These are phyloP conservation scores for Liparis tanakae DNA, from an alignment of 2,797 vertebrate species.

Conservation along the genomic window DNA sequence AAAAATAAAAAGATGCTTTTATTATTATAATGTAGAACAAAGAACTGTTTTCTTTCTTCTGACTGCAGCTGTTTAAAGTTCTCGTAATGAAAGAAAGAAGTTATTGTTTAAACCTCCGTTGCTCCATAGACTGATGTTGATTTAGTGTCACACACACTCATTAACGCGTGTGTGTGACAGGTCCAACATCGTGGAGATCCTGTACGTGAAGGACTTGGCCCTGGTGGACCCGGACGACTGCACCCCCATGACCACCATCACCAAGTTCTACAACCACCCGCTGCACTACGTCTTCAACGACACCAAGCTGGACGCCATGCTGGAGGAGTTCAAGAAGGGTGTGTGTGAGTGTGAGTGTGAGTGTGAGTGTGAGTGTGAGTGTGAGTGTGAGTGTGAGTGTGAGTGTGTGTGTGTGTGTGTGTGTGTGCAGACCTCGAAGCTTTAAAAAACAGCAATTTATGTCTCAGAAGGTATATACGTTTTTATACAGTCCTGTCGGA, in stretches of 20 bases:
- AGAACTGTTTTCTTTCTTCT: no score
- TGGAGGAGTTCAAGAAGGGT: conserved; percentile 94
- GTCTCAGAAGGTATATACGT: no score
- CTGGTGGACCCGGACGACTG: conserved; percentile 91
- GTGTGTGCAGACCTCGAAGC: no score
- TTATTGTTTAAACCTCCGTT: conserved; percentile 16
- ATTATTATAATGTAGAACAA: no score
- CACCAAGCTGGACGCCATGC: conserved; percentile 92
- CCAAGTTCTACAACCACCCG: conserved; percentile 94
- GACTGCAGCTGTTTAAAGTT: conserved; percentile 6
- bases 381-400: no score
- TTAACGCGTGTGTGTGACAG: conserved; percentile 37
- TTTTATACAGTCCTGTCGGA: no score
- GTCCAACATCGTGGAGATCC: conserved; percentile 93
- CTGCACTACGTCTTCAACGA: conserved; percentile 95
- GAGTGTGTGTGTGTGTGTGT: no score
- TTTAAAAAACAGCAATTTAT: no score
- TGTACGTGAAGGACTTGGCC: conserved; percentile 91
- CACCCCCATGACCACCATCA: conserved; percentile 93
- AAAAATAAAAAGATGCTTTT: no score
- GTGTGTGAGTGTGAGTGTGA: no score
- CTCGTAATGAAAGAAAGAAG: background rate
- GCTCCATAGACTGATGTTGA: background rate
- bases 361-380: conserved; percentile 71
- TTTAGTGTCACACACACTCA: conserved; percentile 7